Conservation (phyloP, 2,797 vertebrate genomes). For the Erpetoichthys calabaricus region DNA sequence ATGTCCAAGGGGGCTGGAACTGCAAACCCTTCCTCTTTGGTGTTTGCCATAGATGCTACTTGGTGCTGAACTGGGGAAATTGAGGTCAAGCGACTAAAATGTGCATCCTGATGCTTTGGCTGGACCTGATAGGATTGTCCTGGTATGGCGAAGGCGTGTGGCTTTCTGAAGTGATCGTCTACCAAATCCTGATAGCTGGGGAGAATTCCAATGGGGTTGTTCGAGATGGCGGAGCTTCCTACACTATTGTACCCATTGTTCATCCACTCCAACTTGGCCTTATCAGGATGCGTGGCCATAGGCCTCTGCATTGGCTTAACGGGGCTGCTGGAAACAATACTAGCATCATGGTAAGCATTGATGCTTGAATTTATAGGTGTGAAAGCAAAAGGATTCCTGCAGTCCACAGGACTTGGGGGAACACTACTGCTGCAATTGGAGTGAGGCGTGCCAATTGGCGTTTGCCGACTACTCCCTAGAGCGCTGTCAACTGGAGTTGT, state of each 20-base stretch:
- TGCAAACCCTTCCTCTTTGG: constrained; percentile 86
- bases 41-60: constrained; percentile 49
- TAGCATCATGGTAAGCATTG: constrained; percentile 78
- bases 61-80: constrained; percentile 87
- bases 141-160: constrained; percentile 88
- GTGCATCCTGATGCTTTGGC: constrained; percentile 65
- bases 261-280: constrained; percentile 94
- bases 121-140: constrained; percentile 85
- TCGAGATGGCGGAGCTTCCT: constrained; percentile 55
- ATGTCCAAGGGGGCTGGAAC: constrained; percentile 90
- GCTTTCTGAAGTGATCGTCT: constrained; percentile 92
- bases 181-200: constrained; percentile 83
- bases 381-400: constrained; percentile 91
- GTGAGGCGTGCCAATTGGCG: constrained; percentile 81
- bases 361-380: constrained; percentile 90
- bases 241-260: constrained; percentile 69
- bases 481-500: constrained; percentile 86
- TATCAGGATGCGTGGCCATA: constrained; percentile 92
- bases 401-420: constrained; percentile 91
- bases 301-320: constrained; percentile 97
- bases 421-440: constrained; percentile 93
- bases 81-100: constrained; percentile 80
- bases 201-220: constrained; percentile 63
- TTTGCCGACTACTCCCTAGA: constrained; percentile 82
- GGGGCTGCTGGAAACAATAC: constrained; percentile 79